Conservation (phyloP, 2,797 vertebrate species). For the Glyptemys insculpta region DNA sequence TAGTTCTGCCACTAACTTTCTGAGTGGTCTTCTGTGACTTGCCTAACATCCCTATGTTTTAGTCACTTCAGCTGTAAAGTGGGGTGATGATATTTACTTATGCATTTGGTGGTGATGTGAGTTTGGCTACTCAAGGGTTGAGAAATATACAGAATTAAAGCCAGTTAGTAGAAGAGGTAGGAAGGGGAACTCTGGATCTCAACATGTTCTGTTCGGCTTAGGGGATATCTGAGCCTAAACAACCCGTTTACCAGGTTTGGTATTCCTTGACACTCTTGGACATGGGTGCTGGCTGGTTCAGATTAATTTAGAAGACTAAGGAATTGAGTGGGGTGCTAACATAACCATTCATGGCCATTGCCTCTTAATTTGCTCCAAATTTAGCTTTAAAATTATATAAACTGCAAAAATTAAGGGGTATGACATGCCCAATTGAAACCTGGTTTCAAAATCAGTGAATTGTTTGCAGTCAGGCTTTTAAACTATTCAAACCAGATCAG, state of each 20-base stretch:
- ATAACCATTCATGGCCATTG: background rate
- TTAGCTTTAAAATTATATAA: background rate
- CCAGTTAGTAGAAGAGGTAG: background rate
- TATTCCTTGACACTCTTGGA: background rate
- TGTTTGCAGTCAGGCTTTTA: background rate
- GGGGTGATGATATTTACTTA: background rate
- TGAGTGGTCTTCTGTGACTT: background rate
- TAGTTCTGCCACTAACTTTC: background rate
- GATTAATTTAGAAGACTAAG: background rate
- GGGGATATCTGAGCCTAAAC: background rate
- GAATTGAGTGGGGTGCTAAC: background rate
- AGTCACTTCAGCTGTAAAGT: background rate
- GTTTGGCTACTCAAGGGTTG: background rate
- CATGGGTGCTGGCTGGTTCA: background rate
- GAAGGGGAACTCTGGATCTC: constrained; percentile 21
- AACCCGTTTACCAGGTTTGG: background rate
- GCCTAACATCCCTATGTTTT: background rate
- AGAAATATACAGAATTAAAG: constrained; percentile 26
- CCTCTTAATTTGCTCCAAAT: background rate
- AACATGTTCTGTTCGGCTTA: background rate
- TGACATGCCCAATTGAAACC: background rate
- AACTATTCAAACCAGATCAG: background rate
- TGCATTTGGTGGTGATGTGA: background rate
- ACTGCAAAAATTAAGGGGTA: background rate
- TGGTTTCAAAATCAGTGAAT: background rate